Evolutionary conservation across 2,113 vertebrate species (phyloP), one percentile per base, ranked within the genome.

Genomic region (Empidonax traillii): DNA sequence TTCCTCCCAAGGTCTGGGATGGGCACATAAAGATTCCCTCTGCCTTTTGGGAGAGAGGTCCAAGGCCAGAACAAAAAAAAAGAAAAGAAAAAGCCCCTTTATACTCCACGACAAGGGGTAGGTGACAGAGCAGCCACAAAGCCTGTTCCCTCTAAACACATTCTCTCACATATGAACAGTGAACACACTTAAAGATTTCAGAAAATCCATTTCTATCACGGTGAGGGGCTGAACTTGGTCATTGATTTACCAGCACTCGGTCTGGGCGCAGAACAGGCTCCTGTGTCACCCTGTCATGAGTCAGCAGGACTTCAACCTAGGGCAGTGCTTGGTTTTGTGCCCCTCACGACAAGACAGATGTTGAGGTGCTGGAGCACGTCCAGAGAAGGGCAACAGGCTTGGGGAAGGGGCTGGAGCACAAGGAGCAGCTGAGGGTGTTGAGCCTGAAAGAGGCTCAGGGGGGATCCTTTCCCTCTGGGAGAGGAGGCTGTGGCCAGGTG

Each of bases 161-260:
- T 19, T 44, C 24, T 31, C 41, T 15, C 12, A 18, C 31, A 25
- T 13, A 9, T 27, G 10, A 39, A 33, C 24, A 10, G 14, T 17
- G 27, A n/a, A 9, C 18, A 25, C 27, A 25, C 3, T 9, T 6
- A 33, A 43, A 5, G 9, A n/a, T 49, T 37, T 66, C 9, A 56
- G 47, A 47, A 83, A 51, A 21, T 15, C 43, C 2, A 0, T 55
- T 66, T 49, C 0, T 24, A 14, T 12, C 6, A 3, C 0, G 3
- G 14, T 7, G 14, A 66, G 17, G 41, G 20, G 20, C 46, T 44
- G 18, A 66, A n/a, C 27, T 9, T n/a, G 8, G 6, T 44, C 21
- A 39, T 20, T 73, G 18, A 37, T 1, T 2, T 30, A 16, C 27
- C 28, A 6, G 12, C 33, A 13, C 41, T 51, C 11, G 5, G 6